Evolutionary conservation across 1,140 invertebrate genomes (phyloP), one percentile per base, ranked within the genome.

Genomic region (Zaprionus tsacasi): DNA sequence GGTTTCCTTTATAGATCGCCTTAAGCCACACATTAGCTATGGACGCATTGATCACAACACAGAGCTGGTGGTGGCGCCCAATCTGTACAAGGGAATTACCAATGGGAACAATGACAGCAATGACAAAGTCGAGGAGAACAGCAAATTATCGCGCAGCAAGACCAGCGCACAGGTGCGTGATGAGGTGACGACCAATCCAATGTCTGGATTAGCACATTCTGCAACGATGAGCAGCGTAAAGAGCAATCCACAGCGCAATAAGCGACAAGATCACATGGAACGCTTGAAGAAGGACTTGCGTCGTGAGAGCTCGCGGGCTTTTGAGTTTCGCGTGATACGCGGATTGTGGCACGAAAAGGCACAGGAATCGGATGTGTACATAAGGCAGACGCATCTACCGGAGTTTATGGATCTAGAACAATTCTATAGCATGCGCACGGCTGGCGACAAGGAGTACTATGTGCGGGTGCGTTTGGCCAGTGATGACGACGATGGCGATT

Each of bases 11-110:
- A 21, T 52, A 93, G 92, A 93, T 82, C 91, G 86, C 0, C 40
- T 93, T 0, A 91, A 89, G 65, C 92, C 92, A 3, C 79, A 82
- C 61, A 70, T 81, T 7, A 76, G 52, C 35, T 92, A 91, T 69
- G 92, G 92, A 0, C 78, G 92, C 17, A 85, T 93, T 13, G 88
- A 92, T 74, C 91, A 92, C 43, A 91, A 90, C 30, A 93, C 92
- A 10, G 79, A 92, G 63, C 40, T 93, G 21, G 61, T 93, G 40
- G 87, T 92, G 45, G 78, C 90, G 0, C 92, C 91, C n/a, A 92
- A 92, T 66, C 63, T 92, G 0, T 82, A 80, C 65, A 81, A 91
- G 50, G 78, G 76, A 3, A 75, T 91, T 8, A 86, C 73, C 11
- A 92, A 92, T 71, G 83, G 79, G 12, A 65, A 11, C 35, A 35